Evolutionary conservation across 2,888 invertebrate genomes (phyloP), one percentile per base, ranked within the genome.

Genomic region (Nemapogon koenigi): DNA sequence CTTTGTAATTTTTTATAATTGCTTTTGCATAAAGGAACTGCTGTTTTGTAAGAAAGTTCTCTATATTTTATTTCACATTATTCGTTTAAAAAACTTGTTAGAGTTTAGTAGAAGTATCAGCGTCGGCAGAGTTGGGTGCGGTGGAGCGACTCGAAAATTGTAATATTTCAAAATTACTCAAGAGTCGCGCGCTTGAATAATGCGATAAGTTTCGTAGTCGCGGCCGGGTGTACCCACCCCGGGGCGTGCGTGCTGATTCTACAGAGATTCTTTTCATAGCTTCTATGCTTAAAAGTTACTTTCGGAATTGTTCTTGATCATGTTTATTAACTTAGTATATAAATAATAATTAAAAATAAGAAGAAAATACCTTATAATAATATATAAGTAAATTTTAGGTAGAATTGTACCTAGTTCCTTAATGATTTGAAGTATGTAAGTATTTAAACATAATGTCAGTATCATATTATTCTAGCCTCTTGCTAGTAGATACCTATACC

Each of bases 121-220:
- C 31, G 11, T 33, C 19, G 11, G 19, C 11, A 33, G 19, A 33
- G 33, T 33, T 19, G 53, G 55, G 57, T 51, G 64, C 57, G 59
- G 59, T 61, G 60, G 60, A 51, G 62, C 61, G 62, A 57, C 67
- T 67, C 62, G 68, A 73, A 75, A 76, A 73, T 76, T 73, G 78
- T 76, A 76, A 78, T 78, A 78, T 78, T 78, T 78, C 78, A 76
- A 78, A 78, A 78, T 78, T 78, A 78, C 76, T 78, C 76, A 76
- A 69, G 73, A 76, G 75, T 75, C 75, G 75, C 72, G 75, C 66
- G 59, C 62, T 71, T 78, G 76, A 76, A 70, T 78, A 75, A 78
- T 78, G 76, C 59, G 69, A 63, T 68, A 78, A 78, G 59, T 76
- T 48, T 76, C 33, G 65, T 51, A 51, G 61, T 55, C 49, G 33